Evolutionary conservation across 2,113 vertebrate genomes (phyloP).

Genomic region (Rhinopomastus cyanomelas): DNA sequence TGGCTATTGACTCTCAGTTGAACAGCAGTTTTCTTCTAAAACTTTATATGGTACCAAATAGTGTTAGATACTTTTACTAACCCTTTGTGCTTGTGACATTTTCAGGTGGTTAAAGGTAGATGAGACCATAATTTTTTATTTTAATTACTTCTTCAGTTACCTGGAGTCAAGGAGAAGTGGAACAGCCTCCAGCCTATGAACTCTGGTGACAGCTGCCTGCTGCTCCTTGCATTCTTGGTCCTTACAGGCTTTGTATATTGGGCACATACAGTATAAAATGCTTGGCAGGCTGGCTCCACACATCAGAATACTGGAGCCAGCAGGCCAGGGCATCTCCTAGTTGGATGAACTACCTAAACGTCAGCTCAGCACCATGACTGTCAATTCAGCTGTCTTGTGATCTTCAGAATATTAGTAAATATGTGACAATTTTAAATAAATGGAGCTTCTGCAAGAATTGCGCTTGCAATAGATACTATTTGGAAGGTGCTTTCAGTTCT

Average conservation of each 20-base stretch:
- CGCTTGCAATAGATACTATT: not conserved
- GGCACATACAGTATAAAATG: fast-evolving
- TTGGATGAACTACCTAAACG: not conserved
- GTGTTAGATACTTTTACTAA: not conserved
- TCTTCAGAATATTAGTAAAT: not conserved
- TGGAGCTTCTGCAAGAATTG: not conserved
- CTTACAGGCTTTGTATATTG: not conserved
- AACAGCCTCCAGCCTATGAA: not conserved
- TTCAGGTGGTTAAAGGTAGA: not conserved
- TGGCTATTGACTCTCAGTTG: not conserved
- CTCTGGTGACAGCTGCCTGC: not conserved
- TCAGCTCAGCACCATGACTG: not conserved
- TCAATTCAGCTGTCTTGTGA: not conserved
- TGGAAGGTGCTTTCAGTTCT: not conserved
- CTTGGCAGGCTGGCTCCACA: not conserved
- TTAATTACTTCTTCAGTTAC: not conserved
- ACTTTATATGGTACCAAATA: not conserved
- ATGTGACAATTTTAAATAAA: too few species aligned
- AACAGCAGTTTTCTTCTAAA: not conserved
- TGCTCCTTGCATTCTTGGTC: not conserved
- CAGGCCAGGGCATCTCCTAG: not conserved
- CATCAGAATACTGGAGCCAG: not conserved
- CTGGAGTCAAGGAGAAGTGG: fast-evolving
- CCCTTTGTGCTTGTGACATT: not conserved
- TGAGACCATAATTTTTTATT: not conserved